Evolutionary conservation across 1,140 invertebrate species (phyloP).

Genomic region (Aphelenchoides fujianensis): DNA sequence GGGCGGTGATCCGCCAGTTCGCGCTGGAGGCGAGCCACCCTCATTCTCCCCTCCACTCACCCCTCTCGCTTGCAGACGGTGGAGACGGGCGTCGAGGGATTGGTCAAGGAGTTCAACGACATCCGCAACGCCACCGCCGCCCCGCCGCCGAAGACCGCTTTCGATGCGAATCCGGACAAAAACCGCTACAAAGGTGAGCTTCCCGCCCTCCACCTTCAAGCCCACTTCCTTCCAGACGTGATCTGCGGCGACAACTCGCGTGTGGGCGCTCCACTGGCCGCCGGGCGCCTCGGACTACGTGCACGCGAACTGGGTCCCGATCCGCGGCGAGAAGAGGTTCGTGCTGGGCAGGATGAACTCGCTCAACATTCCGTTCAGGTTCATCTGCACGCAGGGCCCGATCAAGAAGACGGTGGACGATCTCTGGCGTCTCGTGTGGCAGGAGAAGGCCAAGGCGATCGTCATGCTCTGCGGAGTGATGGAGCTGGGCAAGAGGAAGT

Average conservation of each 20-base stretch:
- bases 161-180: conserved; percentile 31
- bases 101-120: conserved; percentile 28
- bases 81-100: conserved; percentile 25
- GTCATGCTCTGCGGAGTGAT: conserved; percentile 65
- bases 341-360: not conserved
- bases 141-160: conserved; percentile 22
- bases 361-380: conserved; percentile 10
- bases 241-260: conserved; percentile 32
- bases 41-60: too few relatives aligned
- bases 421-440: conserved; percentile 66
- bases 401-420: conserved; percentile 63
- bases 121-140: conserved; percentile 15
- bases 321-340: conserved; percentile 17
- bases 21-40: too few relatives aligned
- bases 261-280: conserved; percentile 17
- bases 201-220: too few relatives aligned
- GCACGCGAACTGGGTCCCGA: conserved; percentile 36
- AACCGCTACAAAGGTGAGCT: conserved; percentile 30
- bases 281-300: conserved; percentile 28
- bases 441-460: conserved; percentile 63
- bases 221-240: conserved; percentile 6
- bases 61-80: too few relatives aligned
- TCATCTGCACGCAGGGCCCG: conserved; percentile 63
- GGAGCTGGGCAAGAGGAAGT: conserved; percentile 59
- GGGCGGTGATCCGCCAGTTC: conserved; percentile 13